Conservation (phyloP, 2,888 invertebrate species). For the Drosophila rubida region DNA sequence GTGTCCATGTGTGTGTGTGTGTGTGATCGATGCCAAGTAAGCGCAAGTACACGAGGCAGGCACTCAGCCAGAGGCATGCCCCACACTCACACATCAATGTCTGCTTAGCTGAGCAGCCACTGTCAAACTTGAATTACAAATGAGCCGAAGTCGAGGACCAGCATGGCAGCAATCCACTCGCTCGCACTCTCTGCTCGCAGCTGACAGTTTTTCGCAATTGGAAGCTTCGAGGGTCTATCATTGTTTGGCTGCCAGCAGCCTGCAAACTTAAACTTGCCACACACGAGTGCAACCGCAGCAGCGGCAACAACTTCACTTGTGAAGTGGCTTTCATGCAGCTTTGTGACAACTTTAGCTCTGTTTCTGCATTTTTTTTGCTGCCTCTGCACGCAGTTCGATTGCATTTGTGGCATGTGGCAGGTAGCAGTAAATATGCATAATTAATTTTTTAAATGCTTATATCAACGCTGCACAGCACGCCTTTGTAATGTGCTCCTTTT, state of each 20-base stretch:
- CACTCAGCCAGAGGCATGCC: constrained; percentile 23
- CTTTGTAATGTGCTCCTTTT: constrained; percentile 53
- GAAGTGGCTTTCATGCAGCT: constrained; percentile 26
- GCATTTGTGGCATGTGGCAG: constrained; percentile 28
- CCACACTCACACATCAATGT: constrained; percentile 54
- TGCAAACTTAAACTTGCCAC: constrained; percentile 29
- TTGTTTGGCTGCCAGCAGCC: constrained; percentile 57
- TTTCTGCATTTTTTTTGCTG: too few species aligned
- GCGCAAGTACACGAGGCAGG: constrained; percentile 16
- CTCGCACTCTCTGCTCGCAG: not conserved
- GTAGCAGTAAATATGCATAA: constrained; percentile 53
- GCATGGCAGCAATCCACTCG: not conserved
- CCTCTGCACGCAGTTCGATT: not conserved
- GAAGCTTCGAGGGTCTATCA: constrained; percentile 64
- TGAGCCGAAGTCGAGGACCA: constrained; percentile 53
- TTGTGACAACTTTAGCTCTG: constrained; percentile 43
- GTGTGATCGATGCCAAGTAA: constrained; percentile 43
- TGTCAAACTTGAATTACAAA: constrained; percentile 72
- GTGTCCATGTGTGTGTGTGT: constrained; percentile 15
- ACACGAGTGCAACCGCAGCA: constrained; percentile 6
- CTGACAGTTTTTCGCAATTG: constrained; percentile 51
- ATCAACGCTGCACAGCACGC: constrained; percentile 34
- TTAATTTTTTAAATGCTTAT: constrained; percentile 46
- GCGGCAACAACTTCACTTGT: constrained; percentile 18
- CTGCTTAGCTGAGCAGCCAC: constrained; percentile 42